phyloP scores from a whole-genome alignment of 2,888 invertebrate genomes.

The Dynastes grantii region DNA sequence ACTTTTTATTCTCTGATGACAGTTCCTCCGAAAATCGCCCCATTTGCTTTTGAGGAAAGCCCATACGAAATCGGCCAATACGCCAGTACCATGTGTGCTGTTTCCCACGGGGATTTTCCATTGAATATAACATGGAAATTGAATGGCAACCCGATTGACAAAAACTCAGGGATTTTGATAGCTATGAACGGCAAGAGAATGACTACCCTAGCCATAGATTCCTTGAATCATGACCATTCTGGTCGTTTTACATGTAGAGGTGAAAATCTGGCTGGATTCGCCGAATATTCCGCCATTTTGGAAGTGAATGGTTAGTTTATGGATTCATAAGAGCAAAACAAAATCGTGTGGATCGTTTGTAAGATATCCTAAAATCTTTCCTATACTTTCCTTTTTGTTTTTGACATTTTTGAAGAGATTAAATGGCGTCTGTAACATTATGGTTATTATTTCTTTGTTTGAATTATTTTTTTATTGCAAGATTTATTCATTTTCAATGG shows the following conservation, averaged over 20 bases:
- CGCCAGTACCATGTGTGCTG: slow-evolving; percentile 68
- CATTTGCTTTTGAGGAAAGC: slow-evolving; percentile 80
- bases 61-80: slow-evolving; percentile 74
- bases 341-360: neutral
- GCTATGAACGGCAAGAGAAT: slow-evolving; percentile 66
- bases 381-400: too few species aligned
- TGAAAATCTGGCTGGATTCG: slow-evolving; percentile 79
- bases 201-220: slow-evolving; percentile 71
- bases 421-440: too few species aligned
- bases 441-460: too few species aligned
- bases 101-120: slow-evolving; percentile 73
- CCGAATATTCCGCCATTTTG: slow-evolving; percentile 79
- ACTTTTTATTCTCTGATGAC: slow-evolving; percentile 60
- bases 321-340: neutral
- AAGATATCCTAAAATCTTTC: too few species aligned
- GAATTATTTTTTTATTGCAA: too few species aligned
- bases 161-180: slow-evolving; percentile 55
- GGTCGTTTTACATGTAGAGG: slow-evolving; percentile 83
- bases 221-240: slow-evolving; percentile 66
- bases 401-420: too few species aligned
- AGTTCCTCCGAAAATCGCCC: slow-evolving; percentile 84
- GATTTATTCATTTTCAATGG: too few species aligned
- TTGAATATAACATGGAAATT: slow-evolving; percentile 73
- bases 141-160: slow-evolving; percentile 67
- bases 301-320: slow-evolving; percentile 78